Percentiles rank a stretch among this genome's conserved stretches.
These are phyloP conservation scores for Agrotis segetum DNA, from an alignment of 2,888 invertebrate genomes.

Conservation along the genomic window DNA sequence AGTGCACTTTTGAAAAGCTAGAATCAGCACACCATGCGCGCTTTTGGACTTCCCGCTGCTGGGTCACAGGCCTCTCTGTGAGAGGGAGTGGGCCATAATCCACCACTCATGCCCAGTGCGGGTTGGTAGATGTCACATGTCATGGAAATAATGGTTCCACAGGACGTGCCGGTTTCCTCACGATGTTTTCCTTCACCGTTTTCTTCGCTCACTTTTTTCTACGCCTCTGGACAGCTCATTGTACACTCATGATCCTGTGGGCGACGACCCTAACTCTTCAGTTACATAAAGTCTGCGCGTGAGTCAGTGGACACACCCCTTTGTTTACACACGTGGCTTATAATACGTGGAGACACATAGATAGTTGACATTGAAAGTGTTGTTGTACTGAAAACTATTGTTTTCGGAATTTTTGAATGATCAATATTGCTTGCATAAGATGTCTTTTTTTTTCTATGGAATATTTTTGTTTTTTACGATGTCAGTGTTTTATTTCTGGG, in stretches of 20 bases:
- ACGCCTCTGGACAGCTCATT: not conserved
- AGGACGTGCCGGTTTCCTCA: too few species aligned
- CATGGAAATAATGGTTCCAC: too few species aligned
- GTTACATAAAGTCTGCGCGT: constrained; percentile 58
- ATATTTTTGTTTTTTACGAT: not conserved
- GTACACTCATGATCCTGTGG: not conserved
- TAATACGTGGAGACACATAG: constrained; percentile 29
- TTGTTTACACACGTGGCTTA: constrained; percentile 41
- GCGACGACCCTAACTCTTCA: constrained; percentile 31
- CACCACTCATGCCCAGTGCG: too few species aligned
- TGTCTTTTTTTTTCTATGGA: not conserved
- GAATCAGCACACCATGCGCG: too few species aligned
- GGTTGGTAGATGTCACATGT: too few species aligned
- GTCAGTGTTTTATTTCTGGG: not conserved
- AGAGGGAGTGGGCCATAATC: too few species aligned
- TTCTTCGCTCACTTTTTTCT: too few species aligned
- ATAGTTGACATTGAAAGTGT: constrained; percentile 51
- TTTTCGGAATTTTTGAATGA: constrained; percentile 22
- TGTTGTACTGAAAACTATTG: constrained; percentile 29
- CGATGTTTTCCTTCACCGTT: too few species aligned
- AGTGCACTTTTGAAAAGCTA: too few species aligned
- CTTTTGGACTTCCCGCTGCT: too few species aligned
- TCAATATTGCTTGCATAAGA: constrained; percentile 8
- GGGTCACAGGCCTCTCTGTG: too few species aligned
- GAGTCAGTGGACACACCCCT: constrained; percentile 62